Conservation (phyloP, 2,888 invertebrate genomes). For the Rhaphigaster nebulosa region DNA sequence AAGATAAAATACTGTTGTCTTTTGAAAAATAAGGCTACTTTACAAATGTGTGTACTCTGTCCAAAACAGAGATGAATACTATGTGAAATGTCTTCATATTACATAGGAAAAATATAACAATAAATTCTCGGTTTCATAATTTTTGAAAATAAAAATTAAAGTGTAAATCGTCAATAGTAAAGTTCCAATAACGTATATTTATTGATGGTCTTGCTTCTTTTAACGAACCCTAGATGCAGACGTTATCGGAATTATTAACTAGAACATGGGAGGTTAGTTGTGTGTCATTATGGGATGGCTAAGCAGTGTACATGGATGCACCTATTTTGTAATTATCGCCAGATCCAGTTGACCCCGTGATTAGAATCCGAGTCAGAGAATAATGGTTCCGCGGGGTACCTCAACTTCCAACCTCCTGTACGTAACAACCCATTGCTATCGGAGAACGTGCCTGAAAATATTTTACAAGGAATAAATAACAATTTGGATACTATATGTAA, state of each 20-base stretch:
- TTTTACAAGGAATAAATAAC: not conserved
- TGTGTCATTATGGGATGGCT: not conserved
- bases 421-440: no score
- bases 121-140: not conserved
- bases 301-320: not conserved
- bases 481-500: no score
- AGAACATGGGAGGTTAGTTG: not conserved
- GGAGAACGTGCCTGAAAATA: no score
- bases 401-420: not conserved
- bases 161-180: not conserved
- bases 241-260: conserved; percentile 4
- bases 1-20: no score
- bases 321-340: conserved; percentile 30
- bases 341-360: not conserved
- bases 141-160: not conserved
- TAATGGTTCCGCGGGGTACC: not conserved
- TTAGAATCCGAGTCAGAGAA: not conserved
- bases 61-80: no score
- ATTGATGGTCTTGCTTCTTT: not conserved
- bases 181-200: not conserved
- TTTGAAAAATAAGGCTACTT: no score
- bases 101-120: no score
- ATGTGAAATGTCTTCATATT: no score
- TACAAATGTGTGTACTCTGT: no score
- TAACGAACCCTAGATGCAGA: not conserved